These are phyloP conservation scores for Peromyscus eremicus DNA, from an alignment of 2,797 vertebrate species.

Conservation along the genomic window DNA sequence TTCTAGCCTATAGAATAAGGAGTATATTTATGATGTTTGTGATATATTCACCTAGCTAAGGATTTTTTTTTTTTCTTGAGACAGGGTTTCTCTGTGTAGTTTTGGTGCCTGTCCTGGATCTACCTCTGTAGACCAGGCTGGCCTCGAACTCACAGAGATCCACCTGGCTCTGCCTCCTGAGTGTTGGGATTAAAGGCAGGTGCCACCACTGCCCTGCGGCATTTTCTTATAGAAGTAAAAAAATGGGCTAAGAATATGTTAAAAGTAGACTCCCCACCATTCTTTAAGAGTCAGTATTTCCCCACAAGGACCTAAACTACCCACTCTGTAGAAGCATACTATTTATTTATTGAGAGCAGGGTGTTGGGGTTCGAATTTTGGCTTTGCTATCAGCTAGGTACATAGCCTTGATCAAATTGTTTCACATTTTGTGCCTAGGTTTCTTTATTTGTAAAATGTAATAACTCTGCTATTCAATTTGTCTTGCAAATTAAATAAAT, in stretches of 20 bases:
- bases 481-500: background rate
- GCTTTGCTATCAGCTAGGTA: background rate
- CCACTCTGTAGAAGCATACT: background rate
- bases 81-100: no score
- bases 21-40: background rate
- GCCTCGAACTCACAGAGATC: no score
- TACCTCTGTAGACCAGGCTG: no score
- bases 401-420: background rate
- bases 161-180: no score
- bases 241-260: background rate
- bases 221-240: background rate
- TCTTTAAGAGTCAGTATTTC: background rate
- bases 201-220: no score
- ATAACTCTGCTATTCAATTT: background rate
- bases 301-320: background rate
- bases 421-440: background rate
- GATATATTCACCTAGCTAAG: background rate
- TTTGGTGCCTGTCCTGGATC: no score
- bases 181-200: no score
- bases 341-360: constrained; percentile 40
- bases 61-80: no score
- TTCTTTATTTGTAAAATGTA: constrained; percentile 52
- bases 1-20: background rate
- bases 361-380: constrained; percentile 22
- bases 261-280: constrained; percentile 11